Percentiles rank a stretch among this genome's conserved stretches.
These are phyloP conservation scores for Epizoanthus illoricatus DNA, from an alignment of 92 coral and sea anemone genomes.

Conservation along the genomic window DNA sequence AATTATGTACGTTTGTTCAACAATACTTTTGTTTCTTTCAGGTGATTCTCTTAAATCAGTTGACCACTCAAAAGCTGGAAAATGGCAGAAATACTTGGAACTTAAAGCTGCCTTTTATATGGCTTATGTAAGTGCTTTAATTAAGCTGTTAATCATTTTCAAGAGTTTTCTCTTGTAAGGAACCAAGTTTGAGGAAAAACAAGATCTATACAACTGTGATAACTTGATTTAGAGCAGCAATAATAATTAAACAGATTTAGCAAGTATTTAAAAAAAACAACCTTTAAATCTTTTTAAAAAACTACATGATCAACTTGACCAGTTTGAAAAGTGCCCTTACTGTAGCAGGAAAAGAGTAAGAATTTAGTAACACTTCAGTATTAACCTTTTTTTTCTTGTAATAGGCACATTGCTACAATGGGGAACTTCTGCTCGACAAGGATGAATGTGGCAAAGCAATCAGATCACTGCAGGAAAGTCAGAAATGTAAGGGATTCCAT, in stretches of 20 bases:
- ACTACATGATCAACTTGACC: too few relatives aligned
- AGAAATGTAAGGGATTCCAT: constrained; percentile 62
- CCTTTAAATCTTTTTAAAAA: too few relatives aligned
- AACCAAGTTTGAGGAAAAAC: too few relatives aligned
- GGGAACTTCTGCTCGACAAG: constrained; percentile 86
- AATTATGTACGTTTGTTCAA: not conserved
- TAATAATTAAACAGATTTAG: too few relatives aligned
- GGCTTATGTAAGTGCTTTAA: constrained; percentile 72
- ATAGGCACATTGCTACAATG: constrained; percentile 91
- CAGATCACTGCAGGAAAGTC: constrained; percentile 88
- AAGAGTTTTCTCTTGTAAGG: too few relatives aligned
- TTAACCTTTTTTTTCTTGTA: not conserved
- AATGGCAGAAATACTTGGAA: constrained; percentile 96
- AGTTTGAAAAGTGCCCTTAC: too few relatives aligned
- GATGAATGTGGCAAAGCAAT: constrained; percentile 96
- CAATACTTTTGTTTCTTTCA: constrained; percentile 7
- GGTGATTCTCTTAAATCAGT: constrained; percentile 88
- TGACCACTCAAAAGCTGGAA: constrained; percentile 88
- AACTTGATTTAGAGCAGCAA: too few relatives aligned
- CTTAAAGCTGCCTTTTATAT: constrained; percentile 90
- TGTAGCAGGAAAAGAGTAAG: too few relatives aligned
- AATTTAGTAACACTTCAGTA: too few relatives aligned
- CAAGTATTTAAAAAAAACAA: too few relatives aligned
- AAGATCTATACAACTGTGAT: too few relatives aligned
- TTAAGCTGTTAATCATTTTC: too few relatives aligned